Evolutionary conservation across 2,888 invertebrate species (phyloP).

Genomic region (Patella depressa): DNA sequence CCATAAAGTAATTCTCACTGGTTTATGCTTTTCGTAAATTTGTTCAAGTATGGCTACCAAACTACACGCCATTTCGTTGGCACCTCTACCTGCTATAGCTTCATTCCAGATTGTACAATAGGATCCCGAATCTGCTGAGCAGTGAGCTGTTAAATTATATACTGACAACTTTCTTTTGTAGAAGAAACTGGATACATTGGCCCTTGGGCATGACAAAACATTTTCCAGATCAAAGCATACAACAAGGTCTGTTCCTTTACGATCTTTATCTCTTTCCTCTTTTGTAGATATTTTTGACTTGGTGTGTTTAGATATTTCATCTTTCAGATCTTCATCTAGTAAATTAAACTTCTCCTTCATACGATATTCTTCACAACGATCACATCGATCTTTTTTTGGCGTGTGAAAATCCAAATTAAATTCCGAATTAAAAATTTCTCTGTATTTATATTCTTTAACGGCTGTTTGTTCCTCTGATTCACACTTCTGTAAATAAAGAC

Average conservation of each 20-base stretch:
- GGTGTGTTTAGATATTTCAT: not conserved
- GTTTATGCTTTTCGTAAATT: too few relatives aligned
- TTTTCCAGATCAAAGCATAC: constrained; percentile 22
- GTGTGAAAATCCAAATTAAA: constrained; percentile 11
- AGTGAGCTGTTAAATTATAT: too few relatives aligned
- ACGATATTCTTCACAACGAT: constrained; percentile 7
- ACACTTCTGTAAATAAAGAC: constrained; percentile 16
- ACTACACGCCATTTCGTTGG: too few relatives aligned
- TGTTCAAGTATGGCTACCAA: too few relatives aligned
- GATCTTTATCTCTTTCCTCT: constrained; percentile 7
- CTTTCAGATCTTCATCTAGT: not conserved
- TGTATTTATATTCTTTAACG: constrained; percentile 5
- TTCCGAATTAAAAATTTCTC: constrained; percentile 7
- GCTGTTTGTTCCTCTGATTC: not conserved
- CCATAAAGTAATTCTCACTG: too few relatives aligned
- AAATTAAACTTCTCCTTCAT: not conserved
- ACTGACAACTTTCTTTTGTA: not conserved
- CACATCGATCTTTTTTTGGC: constrained; percentile 20
- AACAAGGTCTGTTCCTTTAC: not conserved
- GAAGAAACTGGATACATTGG: constrained; percentile 18
- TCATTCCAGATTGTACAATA: too few relatives aligned
- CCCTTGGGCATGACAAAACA: constrained; percentile 9
- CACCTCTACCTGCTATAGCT: too few relatives aligned
- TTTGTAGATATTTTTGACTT: constrained; percentile 1
- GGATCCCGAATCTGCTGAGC: too few relatives aligned